Percentiles rank a stretch among this genome's conserved stretches.
These are phyloP conservation scores for Idris sp. DNA, from an alignment of 1,140 invertebrate species.

Conservation along the genomic window DNA sequence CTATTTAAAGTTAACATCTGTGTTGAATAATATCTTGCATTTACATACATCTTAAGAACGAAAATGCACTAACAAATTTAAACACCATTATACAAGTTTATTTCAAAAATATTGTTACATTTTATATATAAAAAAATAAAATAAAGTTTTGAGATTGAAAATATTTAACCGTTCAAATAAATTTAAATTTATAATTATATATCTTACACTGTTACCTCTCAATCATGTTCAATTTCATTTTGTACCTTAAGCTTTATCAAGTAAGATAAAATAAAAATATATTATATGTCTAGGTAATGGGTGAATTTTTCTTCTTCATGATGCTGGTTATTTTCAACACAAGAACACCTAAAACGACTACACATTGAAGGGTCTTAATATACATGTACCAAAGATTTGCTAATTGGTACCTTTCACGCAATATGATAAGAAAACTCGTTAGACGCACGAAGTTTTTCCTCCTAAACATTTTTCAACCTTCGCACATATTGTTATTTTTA, in stretches of 20 bases:
- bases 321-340: background rate
- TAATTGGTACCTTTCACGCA: slow-evolving; percentile 60
- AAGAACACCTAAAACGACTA: background rate
- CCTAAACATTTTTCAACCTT: slow-evolving; percentile 21
- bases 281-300: slow-evolving; percentile 7
- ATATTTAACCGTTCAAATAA: slow-evolving; percentile 14
- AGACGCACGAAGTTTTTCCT: slow-evolving; percentile 55
- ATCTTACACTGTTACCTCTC: slow-evolving; percentile 7
- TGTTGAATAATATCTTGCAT: slow-evolving; percentile 4
- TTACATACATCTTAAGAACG: slow-evolving; percentile 6
- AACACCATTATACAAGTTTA: no score
- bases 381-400: slow-evolving; percentile 27
- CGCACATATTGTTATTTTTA: slow-evolving; percentile 33
- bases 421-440: slow-evolving; percentile 58
- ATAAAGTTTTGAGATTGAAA: background rate
- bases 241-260: slow-evolving; percentile 7
- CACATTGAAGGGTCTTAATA: background rate
- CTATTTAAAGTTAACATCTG: slow-evolving; percentile 2
- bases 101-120: no score
- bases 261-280: slow-evolving; percentile 21
- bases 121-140: no score
- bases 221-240: slow-evolving; percentile 20
- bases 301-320: background rate
- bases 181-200: slow-evolving; percentile 21
- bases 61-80: slow-evolving; percentile 6